Percentiles rank a stretch among this genome's conserved stretches.
These are phyloP conservation scores for Grantiella picta DNA, from an alignment of 2,113 vertebrate species.

Conservation along the genomic window DNA sequence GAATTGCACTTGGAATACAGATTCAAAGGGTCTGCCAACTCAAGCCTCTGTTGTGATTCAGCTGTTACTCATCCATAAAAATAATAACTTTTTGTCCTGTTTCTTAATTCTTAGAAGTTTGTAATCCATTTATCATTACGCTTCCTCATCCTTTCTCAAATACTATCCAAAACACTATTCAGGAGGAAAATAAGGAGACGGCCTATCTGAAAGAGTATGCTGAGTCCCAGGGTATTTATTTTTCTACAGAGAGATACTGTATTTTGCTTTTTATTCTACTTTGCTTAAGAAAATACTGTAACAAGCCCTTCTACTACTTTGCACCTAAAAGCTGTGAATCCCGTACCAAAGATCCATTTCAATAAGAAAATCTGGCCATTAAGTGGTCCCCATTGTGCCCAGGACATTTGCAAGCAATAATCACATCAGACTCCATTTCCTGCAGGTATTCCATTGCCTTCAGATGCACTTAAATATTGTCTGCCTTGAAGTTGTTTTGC, in stretches of 20 bases:
- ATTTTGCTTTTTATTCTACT: background rate
- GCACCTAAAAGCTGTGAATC: background rate
- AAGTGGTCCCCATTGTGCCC: background rate
- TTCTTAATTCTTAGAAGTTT: conserved; percentile 11
- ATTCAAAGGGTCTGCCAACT: background rate
- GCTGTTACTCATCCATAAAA: background rate
- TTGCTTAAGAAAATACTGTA: background rate
- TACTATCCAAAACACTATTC: background rate
- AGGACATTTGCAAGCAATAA: background rate
- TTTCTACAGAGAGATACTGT: background rate
- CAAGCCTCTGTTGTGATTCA: background rate
- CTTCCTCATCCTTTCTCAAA: background rate
- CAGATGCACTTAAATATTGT: background rate
- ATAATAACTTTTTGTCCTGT: background rate
- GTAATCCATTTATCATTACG: background rate
- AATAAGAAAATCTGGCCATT: background rate
- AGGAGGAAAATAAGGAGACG: background rate
- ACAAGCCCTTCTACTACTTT: background rate
- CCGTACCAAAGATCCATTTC: background rate
- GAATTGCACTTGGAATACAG: conserved; percentile 44
- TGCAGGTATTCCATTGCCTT: background rate
- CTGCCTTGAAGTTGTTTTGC: background rate
- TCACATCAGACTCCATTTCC: background rate
- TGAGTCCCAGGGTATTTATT: background rate
- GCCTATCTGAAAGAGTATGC: background rate